These are phyloP conservation scores for Augochlora pura DNA, from an alignment of 1,140 invertebrate genomes.

Conservation along the genomic window DNA sequence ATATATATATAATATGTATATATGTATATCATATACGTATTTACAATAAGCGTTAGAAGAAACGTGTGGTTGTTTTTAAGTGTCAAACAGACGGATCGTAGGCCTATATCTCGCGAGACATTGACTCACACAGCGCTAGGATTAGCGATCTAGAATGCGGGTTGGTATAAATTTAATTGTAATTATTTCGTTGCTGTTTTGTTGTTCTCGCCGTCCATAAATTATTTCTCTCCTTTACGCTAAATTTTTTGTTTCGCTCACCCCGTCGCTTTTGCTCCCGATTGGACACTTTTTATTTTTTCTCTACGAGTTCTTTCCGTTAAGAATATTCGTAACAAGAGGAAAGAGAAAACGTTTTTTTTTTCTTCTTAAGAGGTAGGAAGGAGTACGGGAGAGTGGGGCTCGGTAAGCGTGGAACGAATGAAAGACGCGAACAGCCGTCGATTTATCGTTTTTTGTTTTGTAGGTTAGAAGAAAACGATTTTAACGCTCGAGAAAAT, in stretches of 20 bases:
- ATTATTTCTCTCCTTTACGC: not conserved
- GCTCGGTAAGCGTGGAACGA: not conserved
- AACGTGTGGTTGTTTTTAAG: not conserved
- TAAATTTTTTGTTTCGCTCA: no score
- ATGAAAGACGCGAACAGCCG: not conserved
- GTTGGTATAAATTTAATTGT: conserved; percentile 46
- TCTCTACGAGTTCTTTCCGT: conserved; percentile 18
- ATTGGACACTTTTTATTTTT: conserved; percentile 22
- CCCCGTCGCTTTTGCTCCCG: not conserved
- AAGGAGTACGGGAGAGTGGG: no score
- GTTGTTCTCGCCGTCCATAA: not conserved
- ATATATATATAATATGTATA: conserved; percentile 46
- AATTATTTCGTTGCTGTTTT: conserved; percentile 55
- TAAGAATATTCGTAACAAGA: conserved; percentile 23
- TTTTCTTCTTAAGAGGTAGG: no score
- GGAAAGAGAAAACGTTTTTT: not conserved
- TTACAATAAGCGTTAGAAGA: conserved; percentile 46
- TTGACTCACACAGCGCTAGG: conserved; percentile 54
- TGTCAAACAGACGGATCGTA: conserved; percentile 49
- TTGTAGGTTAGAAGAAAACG: not conserved
- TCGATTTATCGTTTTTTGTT: conserved; percentile 11
- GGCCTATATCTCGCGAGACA: conserved; percentile 61
- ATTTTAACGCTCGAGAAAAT: conserved; percentile 2
- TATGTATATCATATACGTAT: conserved; percentile 44
- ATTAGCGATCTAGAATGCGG: conserved; percentile 51